Base-by-base conservation (phyloP, 2,113 vertebrate species). In the Hemibagrus wyckioides region DNA sequence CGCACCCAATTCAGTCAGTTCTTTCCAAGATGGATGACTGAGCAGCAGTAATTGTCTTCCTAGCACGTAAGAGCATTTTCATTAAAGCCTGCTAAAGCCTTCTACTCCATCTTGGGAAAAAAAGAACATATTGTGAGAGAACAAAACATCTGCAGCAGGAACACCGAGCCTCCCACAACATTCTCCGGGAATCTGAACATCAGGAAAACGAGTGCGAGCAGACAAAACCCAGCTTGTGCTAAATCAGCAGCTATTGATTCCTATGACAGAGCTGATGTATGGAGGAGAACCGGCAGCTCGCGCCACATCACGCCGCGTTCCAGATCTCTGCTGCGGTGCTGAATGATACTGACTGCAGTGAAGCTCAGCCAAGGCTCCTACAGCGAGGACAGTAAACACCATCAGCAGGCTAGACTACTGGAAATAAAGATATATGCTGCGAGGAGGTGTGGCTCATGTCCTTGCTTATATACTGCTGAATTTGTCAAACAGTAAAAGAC, bases 181-280 rank as follows among this genome's bases (percentile, higher is more conserved):
- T n/a, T n/a, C 1, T 65, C 21, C 3, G 28, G 21, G 5, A 0
- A 39, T 80, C 1, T 57, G 33, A 80, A 23, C 52, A 36, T 23
- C 50, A 56, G 50, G 15, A 25, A n/a, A 48, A 50, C 4, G 9
- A 57, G 77, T 28, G 36, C 0, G 9, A 56, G 30, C 50, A 75
- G 41, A 67, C 59, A 77, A 83, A 86, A 73, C 23, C 8, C 56
- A 85, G 54, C 79, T 81, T 83, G 41, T 69, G 44, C 48, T 83
- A 50, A 84, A 87, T 87, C 67, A 82, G 65, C 82, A 57, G 50
- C 30, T 52, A 65, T 75, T 71, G 83, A 87, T 87, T 85, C 79
- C 75, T 36, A 82, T 77, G 80, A 83, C 82, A 67, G 79, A 77
- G 79, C 88, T 86, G 84, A 84, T 61, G 33, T 36, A 67, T 80